A percentile compares a stretch with the other conserved stretches of the same genome.
These are phyloP conservation scores for Chamaea fasciata DNA, from an alignment of 2,113 vertebrate species.

Conservation along the genomic window DNA sequence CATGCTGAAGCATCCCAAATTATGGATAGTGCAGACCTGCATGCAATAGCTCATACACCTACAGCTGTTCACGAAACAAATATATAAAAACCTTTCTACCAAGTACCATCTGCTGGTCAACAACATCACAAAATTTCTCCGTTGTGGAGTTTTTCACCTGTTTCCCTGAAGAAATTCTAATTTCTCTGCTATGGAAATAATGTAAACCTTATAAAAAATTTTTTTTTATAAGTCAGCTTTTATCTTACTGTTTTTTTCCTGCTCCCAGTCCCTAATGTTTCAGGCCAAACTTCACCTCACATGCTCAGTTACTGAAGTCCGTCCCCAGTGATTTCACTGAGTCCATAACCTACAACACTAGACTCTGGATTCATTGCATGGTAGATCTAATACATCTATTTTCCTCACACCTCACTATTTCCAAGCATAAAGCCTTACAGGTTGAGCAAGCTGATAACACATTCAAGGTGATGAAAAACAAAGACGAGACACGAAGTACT, in stretches of 20 bases:
- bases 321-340: background rate
- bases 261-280: background rate
- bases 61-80: background rate
- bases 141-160: background rate
- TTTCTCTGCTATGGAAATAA: background rate
- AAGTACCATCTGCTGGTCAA: background rate
- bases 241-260: background rate
- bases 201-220: background rate
- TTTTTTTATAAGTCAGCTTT: background rate
- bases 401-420: background rate
- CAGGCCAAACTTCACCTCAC: background rate
- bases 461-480: background rate
- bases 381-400: background rate
- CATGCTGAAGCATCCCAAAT: background rate
- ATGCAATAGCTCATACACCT: background rate
- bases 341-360: background rate
- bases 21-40: background rate
- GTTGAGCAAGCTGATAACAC: background rate
- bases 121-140: background rate
- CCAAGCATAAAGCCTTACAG: background rate
- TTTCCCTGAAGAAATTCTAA: background rate
- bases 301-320: background rate
- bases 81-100: background rate
- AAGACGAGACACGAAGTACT: background rate
- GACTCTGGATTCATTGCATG: background rate